phyloP scores from a whole-genome alignment of 1,140 invertebrate species.

The Vanessa atalanta region DNA sequence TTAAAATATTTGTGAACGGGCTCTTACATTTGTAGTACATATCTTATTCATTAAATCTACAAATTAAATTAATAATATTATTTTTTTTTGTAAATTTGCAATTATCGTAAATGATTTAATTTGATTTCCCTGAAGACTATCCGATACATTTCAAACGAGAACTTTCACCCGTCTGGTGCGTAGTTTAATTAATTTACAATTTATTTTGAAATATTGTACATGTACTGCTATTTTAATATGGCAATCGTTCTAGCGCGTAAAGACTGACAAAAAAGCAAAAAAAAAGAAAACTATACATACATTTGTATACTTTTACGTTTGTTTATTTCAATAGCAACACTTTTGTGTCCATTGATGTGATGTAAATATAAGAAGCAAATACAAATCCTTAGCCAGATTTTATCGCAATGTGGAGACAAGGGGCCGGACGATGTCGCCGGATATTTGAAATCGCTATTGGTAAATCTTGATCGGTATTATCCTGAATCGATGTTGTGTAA shows the following conservation, averaged over 20 bases:
- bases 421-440: too few species aligned
- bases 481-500: too few species aligned
- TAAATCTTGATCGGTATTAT: too few species aligned
- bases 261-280: too few species aligned
- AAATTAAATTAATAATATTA: constrained; percentile 10
- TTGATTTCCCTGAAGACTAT: constrained; percentile 18
- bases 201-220: too few species aligned
- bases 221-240: too few species aligned
- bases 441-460: too few species aligned
- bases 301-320: not conserved
- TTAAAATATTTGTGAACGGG: constrained; percentile 6
- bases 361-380: not conserved
- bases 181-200: too few species aligned
- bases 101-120: constrained; percentile 5
- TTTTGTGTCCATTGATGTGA: not conserved
- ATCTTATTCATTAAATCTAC: constrained; percentile 2
- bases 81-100: not conserved
- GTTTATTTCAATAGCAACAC: not conserved
- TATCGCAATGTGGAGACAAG: not conserved
- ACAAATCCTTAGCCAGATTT: not conserved
- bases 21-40: constrained; percentile 4
- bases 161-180: not conserved
- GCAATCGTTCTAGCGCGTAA: too few species aligned
- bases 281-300: too few species aligned
- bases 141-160: not conserved